Conservation (phyloP, 92 coral and sea anemone genomes). For the Galaxea fascicularis region DNA sequence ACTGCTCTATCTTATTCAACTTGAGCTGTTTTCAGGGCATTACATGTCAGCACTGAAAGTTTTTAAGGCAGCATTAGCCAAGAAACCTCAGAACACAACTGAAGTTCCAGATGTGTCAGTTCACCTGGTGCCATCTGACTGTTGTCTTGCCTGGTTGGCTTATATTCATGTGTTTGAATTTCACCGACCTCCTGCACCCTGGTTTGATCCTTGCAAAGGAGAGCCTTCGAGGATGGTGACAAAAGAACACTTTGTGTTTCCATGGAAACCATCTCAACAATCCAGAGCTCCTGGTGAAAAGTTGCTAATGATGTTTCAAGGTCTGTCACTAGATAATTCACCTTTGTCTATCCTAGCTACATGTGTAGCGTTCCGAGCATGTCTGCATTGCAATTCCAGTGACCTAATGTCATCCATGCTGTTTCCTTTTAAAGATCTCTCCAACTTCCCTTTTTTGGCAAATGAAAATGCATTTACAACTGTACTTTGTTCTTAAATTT, state of each 20-base stretch:
- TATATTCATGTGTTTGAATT: constrained; percentile 96
- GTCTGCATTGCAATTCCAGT: too few relatives aligned
- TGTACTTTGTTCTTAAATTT: too few relatives aligned
- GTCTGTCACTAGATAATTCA: constrained; percentile 43
- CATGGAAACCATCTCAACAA: constrained; percentile 94
- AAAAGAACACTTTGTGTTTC: constrained; percentile 89
- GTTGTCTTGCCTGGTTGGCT: constrained; percentile 82
- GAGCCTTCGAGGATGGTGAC: constrained; percentile 89
- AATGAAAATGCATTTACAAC: too few relatives aligned
- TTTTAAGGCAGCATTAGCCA: constrained; percentile 71
- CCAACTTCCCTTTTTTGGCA: too few relatives aligned
- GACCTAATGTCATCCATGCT: too few relatives aligned
- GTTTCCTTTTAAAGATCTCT: too few relatives aligned
- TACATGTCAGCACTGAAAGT: constrained; percentile 67
- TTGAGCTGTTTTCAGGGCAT: constrained; percentile 82
- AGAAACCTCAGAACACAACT: constrained; percentile 21
- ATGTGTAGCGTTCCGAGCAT: too few relatives aligned
- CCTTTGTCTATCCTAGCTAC: too few relatives aligned
- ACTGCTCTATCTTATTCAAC: constrained; percentile 81
- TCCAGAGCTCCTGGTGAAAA: constrained; percentile 80
- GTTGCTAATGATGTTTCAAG: constrained; percentile 81
- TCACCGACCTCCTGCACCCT: constrained; percentile 83
- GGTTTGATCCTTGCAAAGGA: constrained; percentile 83
- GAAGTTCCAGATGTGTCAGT: constrained; percentile 61
- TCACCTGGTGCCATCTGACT: constrained; percentile 69